Evolutionary conservation across 2,113 vertebrate species (phyloP).

Genomic region (Platysteira castanea): DNA sequence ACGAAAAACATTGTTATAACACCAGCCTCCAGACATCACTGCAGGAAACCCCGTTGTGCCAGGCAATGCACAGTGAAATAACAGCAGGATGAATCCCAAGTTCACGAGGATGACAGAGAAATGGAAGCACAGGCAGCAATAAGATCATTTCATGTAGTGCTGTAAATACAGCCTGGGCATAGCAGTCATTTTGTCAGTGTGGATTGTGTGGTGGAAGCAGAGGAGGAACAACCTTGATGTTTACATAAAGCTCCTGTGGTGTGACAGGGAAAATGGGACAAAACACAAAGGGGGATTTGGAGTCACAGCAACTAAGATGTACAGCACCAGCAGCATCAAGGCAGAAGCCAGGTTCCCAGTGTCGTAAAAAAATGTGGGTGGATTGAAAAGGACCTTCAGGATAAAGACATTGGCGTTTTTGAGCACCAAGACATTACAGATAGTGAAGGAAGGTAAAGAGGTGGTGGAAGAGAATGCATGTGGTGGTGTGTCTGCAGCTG

Average conservation of each 20-base stretch:
- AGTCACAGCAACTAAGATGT: not conserved
- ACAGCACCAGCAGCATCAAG: not conserved
- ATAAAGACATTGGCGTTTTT: not conserved
- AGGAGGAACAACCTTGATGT: not conserved
- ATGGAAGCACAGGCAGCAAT: not conserved
- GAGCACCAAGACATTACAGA: not conserved
- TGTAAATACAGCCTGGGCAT: not conserved
- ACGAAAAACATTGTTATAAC: not conserved
- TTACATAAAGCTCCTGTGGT: not conserved
- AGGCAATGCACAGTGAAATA: not conserved
- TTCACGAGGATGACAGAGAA: not conserved
- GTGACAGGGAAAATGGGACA: not conserved
- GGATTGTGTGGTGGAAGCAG: not conserved
- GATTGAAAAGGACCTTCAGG: not conserved
- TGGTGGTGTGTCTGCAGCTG: not conserved
- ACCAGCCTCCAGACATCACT: not conserved
- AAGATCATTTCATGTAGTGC: not conserved
- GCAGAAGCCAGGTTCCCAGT: not conserved
- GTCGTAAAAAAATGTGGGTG: not conserved
- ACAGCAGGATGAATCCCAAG: not conserved
- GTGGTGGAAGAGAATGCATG: not conserved
- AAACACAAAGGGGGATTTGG: not conserved
- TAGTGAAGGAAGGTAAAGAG: not conserved
- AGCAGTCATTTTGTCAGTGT: not conserved
- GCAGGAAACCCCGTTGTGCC: not conserved